Conservation (phyloP, 2,888 invertebrate genomes). For the Leptinotarsa tumamoca region DNA sequence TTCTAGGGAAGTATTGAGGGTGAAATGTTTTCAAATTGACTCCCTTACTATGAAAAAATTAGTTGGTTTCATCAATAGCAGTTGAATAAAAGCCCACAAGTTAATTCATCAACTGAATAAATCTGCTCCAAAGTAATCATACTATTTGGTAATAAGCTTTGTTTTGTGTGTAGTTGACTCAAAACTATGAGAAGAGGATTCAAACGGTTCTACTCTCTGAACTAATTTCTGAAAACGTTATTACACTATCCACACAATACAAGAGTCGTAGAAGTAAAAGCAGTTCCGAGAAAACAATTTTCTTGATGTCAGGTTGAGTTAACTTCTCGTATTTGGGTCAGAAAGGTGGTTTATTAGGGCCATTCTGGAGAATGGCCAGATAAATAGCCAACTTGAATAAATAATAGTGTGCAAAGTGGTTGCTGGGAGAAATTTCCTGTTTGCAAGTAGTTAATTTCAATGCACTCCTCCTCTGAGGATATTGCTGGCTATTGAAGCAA, state of each 20-base stretch:
- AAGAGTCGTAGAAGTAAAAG: slow-evolving; percentile 11
- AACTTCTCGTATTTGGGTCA: slow-evolving; percentile 30
- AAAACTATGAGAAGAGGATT: slow-evolving; percentile 2
- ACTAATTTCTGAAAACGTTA: slow-evolving; percentile 16
- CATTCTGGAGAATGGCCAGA: slow-evolving; percentile 31
- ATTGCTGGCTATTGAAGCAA: background rate
- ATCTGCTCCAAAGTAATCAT: background rate
- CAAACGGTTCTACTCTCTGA: background rate
- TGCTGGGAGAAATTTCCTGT: slow-evolving; percentile 22
- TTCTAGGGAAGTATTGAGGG: too few relatives aligned
- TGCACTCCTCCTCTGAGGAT: background rate
- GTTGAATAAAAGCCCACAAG: too few relatives aligned
- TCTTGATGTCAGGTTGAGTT: slow-evolving; percentile 25
- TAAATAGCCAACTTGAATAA: slow-evolving; percentile 34
- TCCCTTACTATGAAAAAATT: too few relatives aligned
- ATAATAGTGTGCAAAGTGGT: slow-evolving; percentile 29
- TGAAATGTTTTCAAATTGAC: too few relatives aligned
- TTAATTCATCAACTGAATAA: background rate
- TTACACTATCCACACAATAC: slow-evolving; percentile 4
- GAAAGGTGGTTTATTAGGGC: slow-evolving; percentile 31
- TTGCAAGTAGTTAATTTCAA: slow-evolving; percentile 8
- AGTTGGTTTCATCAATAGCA: too few relatives aligned
- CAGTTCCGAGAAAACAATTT: slow-evolving; percentile 20
- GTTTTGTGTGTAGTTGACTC: background rate
- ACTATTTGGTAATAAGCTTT: background rate